A percentile compares a stretch with the other conserved stretches of the same genome.
phyloP scores from a whole-genome alignment of 2,797 vertebrate genomes.

The Enteromius argenteus region DNA sequence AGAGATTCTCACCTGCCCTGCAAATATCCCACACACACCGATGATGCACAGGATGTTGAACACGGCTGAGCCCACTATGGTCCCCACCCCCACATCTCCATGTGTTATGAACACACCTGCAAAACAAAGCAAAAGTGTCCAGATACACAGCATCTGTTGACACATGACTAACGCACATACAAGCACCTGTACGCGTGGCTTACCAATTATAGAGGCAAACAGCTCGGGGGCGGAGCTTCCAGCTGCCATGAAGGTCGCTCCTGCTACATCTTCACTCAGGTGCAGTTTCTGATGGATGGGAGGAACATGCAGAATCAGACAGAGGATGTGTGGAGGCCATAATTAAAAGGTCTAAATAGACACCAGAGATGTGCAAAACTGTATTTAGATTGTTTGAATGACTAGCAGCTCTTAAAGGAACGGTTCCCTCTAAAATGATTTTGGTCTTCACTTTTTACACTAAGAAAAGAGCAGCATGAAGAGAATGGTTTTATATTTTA shows the following conservation, averaged over 20 bases:
- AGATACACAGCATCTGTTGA: background rate
- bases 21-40: conserved; percentile 87
- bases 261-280: conserved; percentile 89
- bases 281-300: conserved; percentile 81
- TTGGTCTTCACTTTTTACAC: background rate
- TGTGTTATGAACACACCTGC: conserved; percentile 90
- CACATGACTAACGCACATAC: conserved; percentile 8
- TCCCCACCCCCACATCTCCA: conserved; percentile 87
- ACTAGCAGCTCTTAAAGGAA: background rate
- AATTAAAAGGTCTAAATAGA: conserved; percentile 22
- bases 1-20: conserved; percentile 82
- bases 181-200: conserved; percentile 36
- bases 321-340: background rate
- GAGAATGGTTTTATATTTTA: background rate
- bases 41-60: conserved; percentile 92
- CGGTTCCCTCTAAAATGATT: background rate
- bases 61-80: conserved; percentile 88
- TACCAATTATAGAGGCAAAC: conserved; percentile 90
- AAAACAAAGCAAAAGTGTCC: conserved; percentile 26
- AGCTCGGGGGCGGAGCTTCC: conserved; percentile 90
- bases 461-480: background rate
- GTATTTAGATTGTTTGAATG: background rate
- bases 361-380: background rate
- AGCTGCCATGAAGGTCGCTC: conserved; percentile 92
- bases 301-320: conserved; percentile 20